These are phyloP conservation scores for Ptilodon capucinus DNA, from an alignment of 2,888 invertebrate genomes.

Conservation along the genomic window DNA sequence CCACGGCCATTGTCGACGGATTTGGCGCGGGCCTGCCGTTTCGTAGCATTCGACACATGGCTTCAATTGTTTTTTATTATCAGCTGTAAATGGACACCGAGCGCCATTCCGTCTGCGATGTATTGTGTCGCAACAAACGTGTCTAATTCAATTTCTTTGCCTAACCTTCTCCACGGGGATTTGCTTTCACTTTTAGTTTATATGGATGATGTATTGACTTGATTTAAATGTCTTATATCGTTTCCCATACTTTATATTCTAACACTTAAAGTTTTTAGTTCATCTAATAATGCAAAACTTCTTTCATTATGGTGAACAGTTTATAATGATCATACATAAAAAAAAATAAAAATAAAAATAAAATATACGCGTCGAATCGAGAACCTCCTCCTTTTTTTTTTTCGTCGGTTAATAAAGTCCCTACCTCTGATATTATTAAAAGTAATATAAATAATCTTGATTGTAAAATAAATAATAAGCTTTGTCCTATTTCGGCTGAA, in stretches of 20 bases:
- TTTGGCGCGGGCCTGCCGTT: conserved; percentile 48
- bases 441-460: not conserved
- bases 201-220: not conserved
- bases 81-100: conserved; percentile 37
- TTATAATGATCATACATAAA: too few relatives aligned
- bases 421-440: too few relatives aligned
- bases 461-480: conserved; percentile 2
- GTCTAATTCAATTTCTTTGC: conserved; percentile 42
- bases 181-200: conserved; percentile 19
- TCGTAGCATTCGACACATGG: conserved; percentile 38
- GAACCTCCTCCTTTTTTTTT: too few relatives aligned
- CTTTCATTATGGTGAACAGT: too few relatives aligned
- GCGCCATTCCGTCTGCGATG: conserved; percentile 42
- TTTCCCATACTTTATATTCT: not conserved
- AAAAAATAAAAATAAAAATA: too few relatives aligned
- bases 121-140: conserved; percentile 25
- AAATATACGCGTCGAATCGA: too few relatives aligned
- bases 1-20: conserved; percentile 44
- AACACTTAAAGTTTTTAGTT: not conserved
- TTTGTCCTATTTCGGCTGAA: conserved; percentile 25
- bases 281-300: too few relatives aligned
- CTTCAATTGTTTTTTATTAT: conserved; percentile 43
- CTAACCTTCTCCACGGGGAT: conserved; percentile 11
- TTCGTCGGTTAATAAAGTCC: too few relatives aligned
- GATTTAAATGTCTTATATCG: not conserved